phyloP scores from a whole-genome alignment of 2,797 vertebrate species.

The Lithobates pipiens region DNA sequence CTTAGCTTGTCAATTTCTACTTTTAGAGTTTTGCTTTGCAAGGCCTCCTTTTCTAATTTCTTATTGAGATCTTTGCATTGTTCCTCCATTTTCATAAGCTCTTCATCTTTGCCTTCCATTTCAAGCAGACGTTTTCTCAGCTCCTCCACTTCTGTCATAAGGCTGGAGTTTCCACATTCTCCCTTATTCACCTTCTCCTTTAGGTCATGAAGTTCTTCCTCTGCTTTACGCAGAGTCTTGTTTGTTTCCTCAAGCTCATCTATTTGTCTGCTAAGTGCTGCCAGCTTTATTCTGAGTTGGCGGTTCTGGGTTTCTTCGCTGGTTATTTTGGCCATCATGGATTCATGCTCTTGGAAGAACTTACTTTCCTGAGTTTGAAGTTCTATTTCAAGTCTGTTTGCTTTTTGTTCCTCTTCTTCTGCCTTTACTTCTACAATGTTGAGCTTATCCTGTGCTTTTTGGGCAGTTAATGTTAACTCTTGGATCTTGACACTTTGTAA shows the following conservation, averaged over 20 bases:
- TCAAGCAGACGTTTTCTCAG: slow-evolving; percentile 90
- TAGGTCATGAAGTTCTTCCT: slow-evolving; percentile 93
- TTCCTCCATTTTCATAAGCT: slow-evolving; percentile 93
- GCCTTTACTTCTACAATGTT: slow-evolving; percentile 79
- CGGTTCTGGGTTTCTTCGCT: slow-evolving; percentile 90
- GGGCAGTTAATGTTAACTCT: slow-evolving; percentile 80
- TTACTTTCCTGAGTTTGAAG: slow-evolving; percentile 78
- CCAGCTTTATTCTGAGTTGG: slow-evolving; percentile 89
- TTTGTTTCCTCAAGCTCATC: slow-evolving; percentile 95
- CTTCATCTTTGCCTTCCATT: slow-evolving; percentile 97
- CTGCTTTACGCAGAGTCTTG: slow-evolving; percentile 87
- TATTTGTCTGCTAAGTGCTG: slow-evolving; percentile 87
- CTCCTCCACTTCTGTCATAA: slow-evolving; percentile 91
- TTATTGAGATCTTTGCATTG: slow-evolving; percentile 92
- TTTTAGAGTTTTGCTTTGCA: slow-evolving; percentile 86
- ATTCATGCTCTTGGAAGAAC: slow-evolving; percentile 85
- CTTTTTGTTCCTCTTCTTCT: slow-evolving; percentile 87
- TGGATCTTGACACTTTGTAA: slow-evolving; percentile 87
- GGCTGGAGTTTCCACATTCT: slow-evolving; percentile 85
- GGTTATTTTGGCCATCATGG: slow-evolving; percentile 90
- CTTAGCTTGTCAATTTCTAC: slow-evolving; percentile 91
- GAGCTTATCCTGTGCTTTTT: slow-evolving; percentile 84
- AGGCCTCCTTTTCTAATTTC: slow-evolving; percentile 91
- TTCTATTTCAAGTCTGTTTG: slow-evolving; percentile 84
- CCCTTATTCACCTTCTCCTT: slow-evolving; percentile 90